Evolutionary conservation across 2,888 invertebrate species (phyloP), one percentile per base, ranked within the genome.

Genomic region (Lacanobia wlatinum): DNA sequence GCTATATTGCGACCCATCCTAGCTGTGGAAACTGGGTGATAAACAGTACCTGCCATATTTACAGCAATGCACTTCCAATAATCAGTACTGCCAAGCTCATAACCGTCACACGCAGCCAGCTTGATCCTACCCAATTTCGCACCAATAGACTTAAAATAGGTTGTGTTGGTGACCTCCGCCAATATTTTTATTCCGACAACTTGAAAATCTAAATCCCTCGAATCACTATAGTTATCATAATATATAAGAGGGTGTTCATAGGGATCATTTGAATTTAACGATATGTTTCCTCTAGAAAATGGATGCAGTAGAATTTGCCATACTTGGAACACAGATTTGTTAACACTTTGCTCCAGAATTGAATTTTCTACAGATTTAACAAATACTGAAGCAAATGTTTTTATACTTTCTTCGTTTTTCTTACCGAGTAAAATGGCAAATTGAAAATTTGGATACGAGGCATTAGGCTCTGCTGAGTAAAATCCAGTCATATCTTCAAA

Each of bases 221-320:
- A 21, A 70, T 82, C 82, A n/a, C 48, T 65, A 18, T 55, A 84
- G 23, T 73, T 67, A 64, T 84, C 28, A 34, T 73, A 73, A 46
- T 78, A 84, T 53, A 84, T 82, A 3, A 73, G 93, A 1, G 97
- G 88, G 23, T 95, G 9, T 23, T 84, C 76, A 28, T 93, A 60
- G 18, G 77, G 65, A 78, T 77, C 23, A 73, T 72, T 78, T 66
- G 85, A 56, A 70, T 79, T 59, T 66, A 84, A 67, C 0, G 84
- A 66, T 60, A 84, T 77, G 16, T 74, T 73, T 21, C 81, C 80
- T 70, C 74, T 73, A 6, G 82, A 80, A 64, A 56, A 55, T 16
- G 84, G 84, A 48, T 43, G 58, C 9, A 80, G 21, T 18, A 76
- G n/a, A 55, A 68, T 18, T 12, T 59, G 55, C 0, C 14, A 0